Evolutionary conservation across 2,797 vertebrate species (phyloP).

Genomic region (Monodelphis domestica): DNA sequence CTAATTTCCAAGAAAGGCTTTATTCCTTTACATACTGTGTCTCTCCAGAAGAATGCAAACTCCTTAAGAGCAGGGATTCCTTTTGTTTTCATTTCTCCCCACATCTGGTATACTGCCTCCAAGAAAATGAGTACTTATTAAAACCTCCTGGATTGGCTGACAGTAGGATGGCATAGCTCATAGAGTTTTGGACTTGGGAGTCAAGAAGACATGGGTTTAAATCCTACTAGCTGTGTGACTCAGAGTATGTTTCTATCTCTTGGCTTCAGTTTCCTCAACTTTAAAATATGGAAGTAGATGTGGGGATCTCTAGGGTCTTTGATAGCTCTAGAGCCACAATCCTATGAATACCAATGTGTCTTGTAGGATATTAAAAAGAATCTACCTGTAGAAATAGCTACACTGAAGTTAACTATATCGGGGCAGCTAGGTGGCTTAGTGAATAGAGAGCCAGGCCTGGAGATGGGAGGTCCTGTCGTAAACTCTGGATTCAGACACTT

Average conservation of each 20-base stretch:
- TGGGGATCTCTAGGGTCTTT: not conserved
- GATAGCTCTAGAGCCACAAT: not conserved
- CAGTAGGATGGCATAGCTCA: not conserved
- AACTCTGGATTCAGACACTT: too few species aligned
- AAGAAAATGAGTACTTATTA: not conserved
- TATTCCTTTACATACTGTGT: not conserved
- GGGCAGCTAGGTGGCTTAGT: too few species aligned
- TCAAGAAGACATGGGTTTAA: not conserved
- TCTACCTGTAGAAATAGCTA: not conserved
- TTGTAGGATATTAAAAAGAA: not conserved
- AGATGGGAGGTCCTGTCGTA: too few species aligned
- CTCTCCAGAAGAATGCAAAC: not conserved
- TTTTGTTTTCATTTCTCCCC: not conserved
- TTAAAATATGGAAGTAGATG: not conserved
- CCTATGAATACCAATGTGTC: not conserved
- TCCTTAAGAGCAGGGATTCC: not conserved
- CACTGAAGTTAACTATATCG: not conserved
- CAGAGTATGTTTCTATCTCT: not conserved
- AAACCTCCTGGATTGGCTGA: not conserved
- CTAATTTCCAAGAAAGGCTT: not conserved
- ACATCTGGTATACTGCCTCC: not conserved
- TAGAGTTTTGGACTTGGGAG: not conserved
- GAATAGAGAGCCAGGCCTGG: too few species aligned
- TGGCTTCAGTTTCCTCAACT: not conserved
- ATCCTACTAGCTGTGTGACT: not conserved